Conservation (phyloP, 2,113 vertebrate species). For the Dolichotis patagonum region DNA sequence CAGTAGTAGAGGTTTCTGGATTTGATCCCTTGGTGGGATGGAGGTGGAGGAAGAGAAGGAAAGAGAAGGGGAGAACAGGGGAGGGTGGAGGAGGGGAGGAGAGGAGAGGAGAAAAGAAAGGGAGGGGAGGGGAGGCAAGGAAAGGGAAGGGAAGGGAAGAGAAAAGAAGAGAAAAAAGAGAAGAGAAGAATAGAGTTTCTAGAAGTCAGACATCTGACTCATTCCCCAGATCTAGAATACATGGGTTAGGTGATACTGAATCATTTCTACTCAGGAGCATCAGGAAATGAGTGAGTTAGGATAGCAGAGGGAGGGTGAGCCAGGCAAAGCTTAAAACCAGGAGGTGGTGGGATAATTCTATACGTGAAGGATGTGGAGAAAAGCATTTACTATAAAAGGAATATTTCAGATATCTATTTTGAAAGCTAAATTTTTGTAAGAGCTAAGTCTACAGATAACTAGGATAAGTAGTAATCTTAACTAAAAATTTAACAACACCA, state of each 20-base stretch:
- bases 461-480: not conserved
- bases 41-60: not conserved
- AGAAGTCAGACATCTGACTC: not conserved
- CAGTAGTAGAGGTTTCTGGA: not conserved
- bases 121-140: not conserved
- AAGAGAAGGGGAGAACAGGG: not conserved
- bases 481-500: not conserved
- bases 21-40: not conserved
- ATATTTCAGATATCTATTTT: not conserved
- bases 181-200: not conserved
- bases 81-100: accelerated
- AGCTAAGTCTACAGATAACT: not conserved
- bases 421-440: conserved; percentile 42
- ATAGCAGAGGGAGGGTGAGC: not conserved
- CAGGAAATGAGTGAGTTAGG: not conserved
- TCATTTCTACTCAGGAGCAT: not conserved
- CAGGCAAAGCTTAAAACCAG: not conserved
- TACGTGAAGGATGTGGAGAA: not conserved
- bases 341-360: not conserved
- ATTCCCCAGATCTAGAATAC: not conserved
- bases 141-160: too few species aligned
- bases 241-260: not conserved
- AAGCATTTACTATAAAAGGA: not conserved
- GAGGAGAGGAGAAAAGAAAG: accelerated
- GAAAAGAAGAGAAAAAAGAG: accelerated